Evolutionary conservation across 2,113 vertebrate species (phyloP).

Genomic region (Oreocharis arfaki): DNA sequence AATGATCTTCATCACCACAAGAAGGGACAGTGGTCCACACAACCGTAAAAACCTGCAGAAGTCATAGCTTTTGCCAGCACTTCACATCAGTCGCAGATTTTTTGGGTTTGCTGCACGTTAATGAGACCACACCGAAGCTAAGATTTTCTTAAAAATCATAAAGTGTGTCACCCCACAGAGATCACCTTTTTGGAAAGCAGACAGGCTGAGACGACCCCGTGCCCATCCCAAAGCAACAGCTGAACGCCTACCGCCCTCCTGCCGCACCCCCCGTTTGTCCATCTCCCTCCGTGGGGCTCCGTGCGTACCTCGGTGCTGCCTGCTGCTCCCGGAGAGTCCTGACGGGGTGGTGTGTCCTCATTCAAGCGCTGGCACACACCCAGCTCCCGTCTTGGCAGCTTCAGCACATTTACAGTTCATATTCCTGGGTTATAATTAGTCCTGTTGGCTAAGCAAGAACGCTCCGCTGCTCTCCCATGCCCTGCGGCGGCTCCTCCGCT

Average conservation of each 20-base stretch:
- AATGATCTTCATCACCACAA: background rate
- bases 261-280: fast-evolving
- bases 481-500: background rate
- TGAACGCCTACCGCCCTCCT: background rate
- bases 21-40: background rate
- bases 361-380: background rate
- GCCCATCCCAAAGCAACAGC: background rate
- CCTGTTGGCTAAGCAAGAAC: background rate
- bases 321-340: background rate
- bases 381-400: background rate
- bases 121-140: background rate
- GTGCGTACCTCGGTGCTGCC: background rate
- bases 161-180: background rate
- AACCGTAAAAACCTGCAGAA: background rate
- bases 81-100: background rate
- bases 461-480: background rate
- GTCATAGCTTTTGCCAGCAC: background rate
- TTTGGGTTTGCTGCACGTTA: background rate
- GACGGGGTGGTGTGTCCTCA: background rate
- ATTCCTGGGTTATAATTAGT: background rate
- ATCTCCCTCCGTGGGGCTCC: background rate
- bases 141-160: background rate
- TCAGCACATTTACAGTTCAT: background rate
- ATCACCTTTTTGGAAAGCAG: background rate
- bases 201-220: fast-evolving